Base-by-base conservation (phyloP, 37 sponge, comb jelly and placozoan species). In the Tethya wilhelma region DNA sequence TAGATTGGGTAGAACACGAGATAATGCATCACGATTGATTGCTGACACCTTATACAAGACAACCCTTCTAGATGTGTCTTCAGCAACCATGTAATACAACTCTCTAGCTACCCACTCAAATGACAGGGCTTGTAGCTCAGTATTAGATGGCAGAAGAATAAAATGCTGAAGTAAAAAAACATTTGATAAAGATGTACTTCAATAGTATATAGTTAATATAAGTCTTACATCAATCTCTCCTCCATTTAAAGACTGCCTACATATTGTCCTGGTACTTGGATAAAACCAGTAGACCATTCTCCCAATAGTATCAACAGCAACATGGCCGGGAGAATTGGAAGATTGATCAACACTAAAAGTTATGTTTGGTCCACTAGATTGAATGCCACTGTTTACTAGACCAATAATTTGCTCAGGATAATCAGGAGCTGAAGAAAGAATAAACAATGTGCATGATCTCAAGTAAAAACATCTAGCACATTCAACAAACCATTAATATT, bases 361-460 rank as follows among this genome's bases (percentile, higher is more conserved):
- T 38, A 28, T 36, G 56, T 36, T 64, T 11, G 38, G 71, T 31
- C 79, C 67, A 66, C 29, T 26, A 17, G 60, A 30, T 7, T 28
- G 20, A 28, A 37, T 23, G 4, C 58, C 55, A 44, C n/a, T 28
- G 0, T 9, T 22, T 4, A 32, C 63, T 0, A 75, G 22, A 5
- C 41, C 74, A 17, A 87, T 23, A n/a, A 87, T 14, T 14, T 87
- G 59, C 25, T 30, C 70, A 28, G 88, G 88, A 69, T 71, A 79
- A 28, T 12, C 19, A 1, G 62, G 57, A 29, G 11, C 88, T 78
- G 71, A 53, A 4, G 32, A 25, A 38, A 29, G 1, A 36, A 31
- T 28, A 2, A 33, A 29, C 31, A 30, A 25, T 17, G 39, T 7
- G 17, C 38, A 73, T 36, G 17, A 69, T 23, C 26, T 11, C 8